Evolutionary conservation across 2,797 vertebrate species (phyloP), one percentile per base, ranked within the genome.

Genomic region (Steatocranus sp.): DNA sequence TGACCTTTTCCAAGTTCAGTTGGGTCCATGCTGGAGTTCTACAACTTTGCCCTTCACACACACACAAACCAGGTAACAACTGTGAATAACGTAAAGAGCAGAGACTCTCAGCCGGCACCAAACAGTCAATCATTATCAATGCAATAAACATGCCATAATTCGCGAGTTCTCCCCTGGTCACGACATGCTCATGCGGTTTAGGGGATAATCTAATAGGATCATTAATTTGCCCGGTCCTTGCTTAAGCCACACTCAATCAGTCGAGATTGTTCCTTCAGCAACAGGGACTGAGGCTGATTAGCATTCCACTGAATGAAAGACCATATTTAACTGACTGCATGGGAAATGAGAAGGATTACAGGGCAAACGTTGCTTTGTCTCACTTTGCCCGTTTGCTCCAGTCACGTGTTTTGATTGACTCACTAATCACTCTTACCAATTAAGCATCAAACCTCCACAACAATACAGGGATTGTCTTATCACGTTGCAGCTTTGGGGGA

Each of bases 261-360:
- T 27, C 75, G 79, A 86, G 83, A 53, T 56, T 18, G 79, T 83
- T 87, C 48, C 82, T 81, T 20, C 63, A 51, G 87, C 79, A 32
- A 9, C 85, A 18, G 74, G 63, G 50, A 32, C 66, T 2, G 38
- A 86, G 82, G 82, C 86, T 61, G 80, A 91, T 92, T 90, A 90
- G 76, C 89, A 86, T 89, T 88, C 86, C 86, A 3, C 63, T 12
- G 43, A 84, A 85, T 79, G 82, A 92, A 91, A 82, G 83, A 15
- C 27, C 82, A 27, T 1, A 14, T 91, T 61, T 38, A 82, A 87
- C 8, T 0, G 27, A 74, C 85, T 17, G 27, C 20, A 18, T 14
- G 50, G 49, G 79, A 75, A 93, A 82, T 27, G 50, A 88, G 83
- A 63, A 53, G 85, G 88, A 91, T 92, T 89, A 90, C 18, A 2